A percentile compares a stretch with the other conserved stretches of the same genome.
Conservation (phyloP, 2,888 invertebrate species). For the Nemotelus pantherinus region DNA sequence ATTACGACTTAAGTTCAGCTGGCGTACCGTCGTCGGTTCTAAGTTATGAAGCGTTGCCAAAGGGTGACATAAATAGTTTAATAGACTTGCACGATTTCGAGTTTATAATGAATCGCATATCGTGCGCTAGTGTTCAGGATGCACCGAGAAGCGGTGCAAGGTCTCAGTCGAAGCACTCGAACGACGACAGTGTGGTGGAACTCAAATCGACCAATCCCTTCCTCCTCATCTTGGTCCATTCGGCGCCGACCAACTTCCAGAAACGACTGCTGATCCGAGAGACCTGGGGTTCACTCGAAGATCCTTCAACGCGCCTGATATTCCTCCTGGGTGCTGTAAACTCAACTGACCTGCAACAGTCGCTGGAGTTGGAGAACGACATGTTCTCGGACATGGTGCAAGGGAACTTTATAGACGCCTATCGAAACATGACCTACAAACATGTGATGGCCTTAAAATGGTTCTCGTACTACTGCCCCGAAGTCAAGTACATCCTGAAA, state of each 20-base stretch:
- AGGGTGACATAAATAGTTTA: slow-evolving; percentile 62
- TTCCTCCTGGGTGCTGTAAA: slow-evolving; percentile 74
- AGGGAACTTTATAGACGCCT: slow-evolving; percentile 80
- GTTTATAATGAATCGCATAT: slow-evolving; percentile 70
- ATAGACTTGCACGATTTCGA: slow-evolving; percentile 72
- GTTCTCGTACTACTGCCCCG: slow-evolving; percentile 75
- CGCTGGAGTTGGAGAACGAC: slow-evolving; percentile 68
- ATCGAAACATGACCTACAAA: slow-evolving; percentile 85
- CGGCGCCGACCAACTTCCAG: slow-evolving; percentile 73
- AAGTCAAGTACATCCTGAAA: slow-evolving; percentile 76
- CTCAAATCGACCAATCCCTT: slow-evolving; percentile 61
- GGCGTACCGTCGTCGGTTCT: slow-evolving; percentile 23
- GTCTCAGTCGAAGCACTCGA: slow-evolving; percentile 51
- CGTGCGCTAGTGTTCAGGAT: slow-evolving; percentile 61
- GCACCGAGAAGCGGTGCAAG: slow-evolving; percentile 58
- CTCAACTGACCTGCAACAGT: slow-evolving; percentile 59
- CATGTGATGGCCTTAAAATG: slow-evolving; percentile 85
- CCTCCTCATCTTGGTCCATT: slow-evolving; percentile 74
- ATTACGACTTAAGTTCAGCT: slow-evolving; percentile 34
- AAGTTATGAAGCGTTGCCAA: slow-evolving; percentile 52
- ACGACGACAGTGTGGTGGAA: slow-evolving; percentile 52
- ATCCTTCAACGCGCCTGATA: slow-evolving; percentile 68
- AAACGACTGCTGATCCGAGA: slow-evolving; percentile 75
- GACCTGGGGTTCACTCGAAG: slow-evolving; percentile 74
- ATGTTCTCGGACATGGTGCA: slow-evolving; percentile 76